Evolutionary conservation across 2,797 vertebrate genomes (phyloP).

Genomic region (Rhadinocentrus ornatus): DNA sequence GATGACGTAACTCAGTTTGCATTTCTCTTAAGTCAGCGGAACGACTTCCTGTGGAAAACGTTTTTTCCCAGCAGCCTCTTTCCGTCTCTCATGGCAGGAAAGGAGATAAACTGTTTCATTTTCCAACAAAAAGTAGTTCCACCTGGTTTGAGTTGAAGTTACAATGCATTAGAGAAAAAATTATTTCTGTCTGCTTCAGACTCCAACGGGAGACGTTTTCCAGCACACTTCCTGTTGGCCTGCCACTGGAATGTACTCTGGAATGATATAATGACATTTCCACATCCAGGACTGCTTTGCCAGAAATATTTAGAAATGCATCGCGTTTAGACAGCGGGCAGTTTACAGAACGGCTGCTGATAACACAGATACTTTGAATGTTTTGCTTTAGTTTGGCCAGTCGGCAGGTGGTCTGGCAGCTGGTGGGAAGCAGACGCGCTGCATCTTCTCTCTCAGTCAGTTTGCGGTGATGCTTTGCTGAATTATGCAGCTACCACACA

Average conservation of each 20-base stretch:
- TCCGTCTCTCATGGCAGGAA: constrained; percentile 21
- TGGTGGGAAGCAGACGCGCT: constrained; percentile 35
- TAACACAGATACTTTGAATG: constrained; percentile 36
- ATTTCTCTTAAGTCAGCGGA: constrained; percentile 62
- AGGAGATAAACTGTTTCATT: constrained; percentile 30
- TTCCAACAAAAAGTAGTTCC: constrained; percentile 43
- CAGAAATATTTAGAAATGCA: constrained; percentile 50
- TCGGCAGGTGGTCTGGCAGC: constrained; percentile 60
- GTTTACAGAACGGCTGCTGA: constrained; percentile 14
- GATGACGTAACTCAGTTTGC: constrained; percentile 58
- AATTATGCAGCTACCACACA: constrained; percentile 18
- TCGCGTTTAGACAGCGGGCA: constrained; percentile 47
- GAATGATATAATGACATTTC: constrained; percentile 62
- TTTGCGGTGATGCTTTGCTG: constrained; percentile 28
- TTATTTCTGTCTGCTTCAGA: constrained; percentile 44
- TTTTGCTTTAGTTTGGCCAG: constrained; percentile 26
- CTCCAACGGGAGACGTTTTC: constrained; percentile 40
- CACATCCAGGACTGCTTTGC: constrained; percentile 41
- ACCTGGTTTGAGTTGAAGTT: constrained; percentile 51
- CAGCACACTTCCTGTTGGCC: constrained; percentile 62
- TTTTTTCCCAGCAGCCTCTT: constrained; percentile 28
- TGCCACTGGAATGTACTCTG: constrained; percentile 55
- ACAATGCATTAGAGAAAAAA: constrained; percentile 56
- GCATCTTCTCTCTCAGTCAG: constrained; percentile 17
- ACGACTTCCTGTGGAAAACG: constrained; percentile 58